Base-by-base conservation (phyloP, 2,888 invertebrate species). In the Dolomedes plantarius region DNA sequence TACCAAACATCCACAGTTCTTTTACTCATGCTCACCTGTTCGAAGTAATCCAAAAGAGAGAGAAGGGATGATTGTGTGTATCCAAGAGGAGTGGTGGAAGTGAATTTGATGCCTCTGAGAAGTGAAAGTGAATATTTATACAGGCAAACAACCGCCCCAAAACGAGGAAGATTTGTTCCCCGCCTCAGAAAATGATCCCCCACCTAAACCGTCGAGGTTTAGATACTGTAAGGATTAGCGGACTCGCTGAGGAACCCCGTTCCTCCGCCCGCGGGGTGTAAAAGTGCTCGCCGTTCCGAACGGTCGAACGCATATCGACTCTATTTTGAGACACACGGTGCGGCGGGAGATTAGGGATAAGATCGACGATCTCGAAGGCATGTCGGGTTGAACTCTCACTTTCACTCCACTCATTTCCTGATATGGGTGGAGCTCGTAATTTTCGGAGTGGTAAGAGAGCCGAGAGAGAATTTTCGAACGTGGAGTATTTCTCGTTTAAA, bases 111-210 rank as follows among this genome's bases (percentile, higher is more conserved):
- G 28, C 71, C 32, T 3, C 11, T 28, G 1, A 13, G 27, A 56
- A 75, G 74, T 76, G 75, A 71, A 75, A 82, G 64, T 46, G 74
- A 56, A 68, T 82, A 76, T 82, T 82, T 82, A 82, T 36, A 56
- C 64, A 29, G 31, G 29, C 36, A 23, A 19, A 19, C 31, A 39
- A 46, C 72, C 65, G 32, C 27, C 31, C 31, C 13, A 27, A 41
- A 28, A 67, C 39, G 23, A 81, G 81, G 81, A 81, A 81, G 67
- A 23, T 23, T 23, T 16, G 11, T 56, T 56, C 23, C 56, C 56
- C 56, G 3, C 5, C 56, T 56, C 56, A 68, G 50, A 62, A 50
- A 67, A 67, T 67, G 65, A 67, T 67, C 65, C 28, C 19, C 31
- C 32, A 9, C 11, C 13, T 28, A 69, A 78, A 69, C 28, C 36